Base-by-base conservation (phyloP, 2,888 invertebrate genomes). In the Rhimphoctona megacephalus region DNA sequence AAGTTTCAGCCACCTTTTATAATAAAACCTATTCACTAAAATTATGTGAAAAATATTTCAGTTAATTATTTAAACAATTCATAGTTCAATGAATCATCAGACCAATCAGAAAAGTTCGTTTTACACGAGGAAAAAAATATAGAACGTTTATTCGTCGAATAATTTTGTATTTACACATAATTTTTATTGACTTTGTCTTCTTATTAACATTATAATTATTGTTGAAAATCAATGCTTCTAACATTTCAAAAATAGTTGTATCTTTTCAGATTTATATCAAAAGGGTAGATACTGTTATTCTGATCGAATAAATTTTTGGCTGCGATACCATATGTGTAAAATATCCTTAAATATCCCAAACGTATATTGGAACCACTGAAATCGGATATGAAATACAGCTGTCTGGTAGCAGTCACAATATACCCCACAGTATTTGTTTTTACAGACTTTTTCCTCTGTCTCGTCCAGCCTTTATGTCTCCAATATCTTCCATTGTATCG, bases 371-470 rank as follows among this genome's bases (percentile, higher is more conserved):
- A 43, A 39, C 57, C 36, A 5, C 22, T 67, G 66, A 39, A 25
- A 39, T 54, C 25, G 6, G 30, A 70, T 25, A 46, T 66, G 69
- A 43, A 61, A 85, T 78, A 77, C 77, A 57, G 67, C 52, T 80
- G 73, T n/a, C 46, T 66, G 69, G n/a, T 52, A 66, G 57, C 82
- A 52, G 57, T 33, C 43, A 33, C 46, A 17, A 39, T 72, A 57
- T 39, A 67, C 52, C 64, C 61, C 25, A 52, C 39, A 43, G 46
- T 69, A 43, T 83, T 86, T 86, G 36, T 77, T 81, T 83, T 83
- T 57, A 66, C 72, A 66, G 46, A 69, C 46, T 84, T 85, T 61
- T 70, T 22, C 69, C 22, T 81, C 81, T 72, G 64, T 22, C 61
- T 64, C 61, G 30, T 36, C 69, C 25, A 30, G 19, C 70, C 49